Evolutionary conservation across 2,888 invertebrate genomes (phyloP).

Genomic region (Caenorhabditis uteleia): DNA sequence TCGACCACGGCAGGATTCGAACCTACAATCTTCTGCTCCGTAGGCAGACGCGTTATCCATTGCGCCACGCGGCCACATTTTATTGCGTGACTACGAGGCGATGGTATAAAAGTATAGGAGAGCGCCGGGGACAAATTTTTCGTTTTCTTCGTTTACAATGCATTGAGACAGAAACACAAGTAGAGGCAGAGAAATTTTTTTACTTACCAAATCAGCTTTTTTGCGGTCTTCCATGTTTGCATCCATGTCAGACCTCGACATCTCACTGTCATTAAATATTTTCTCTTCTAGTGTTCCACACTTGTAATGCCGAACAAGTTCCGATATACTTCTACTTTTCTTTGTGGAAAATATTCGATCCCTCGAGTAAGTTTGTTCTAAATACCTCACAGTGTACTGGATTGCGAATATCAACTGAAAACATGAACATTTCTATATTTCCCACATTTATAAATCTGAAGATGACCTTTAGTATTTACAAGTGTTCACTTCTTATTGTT

Average conservation of each 20-base stretch:
- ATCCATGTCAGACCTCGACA: slow-evolving; percentile 6
- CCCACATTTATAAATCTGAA: too few relatives aligned
- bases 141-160: too few relatives aligned
- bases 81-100: too few relatives aligned
- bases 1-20: slow-evolving; percentile 65
- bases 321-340: slow-evolving; percentile 16
- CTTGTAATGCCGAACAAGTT: slow-evolving; percentile 42
- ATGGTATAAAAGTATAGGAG: too few relatives aligned
- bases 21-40: slow-evolving; percentile 71
- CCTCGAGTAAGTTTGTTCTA: slow-evolving; percentile 41
- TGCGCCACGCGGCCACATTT: slow-evolving; percentile 60
- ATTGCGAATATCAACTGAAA: slow-evolving; percentile 63
- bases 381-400: slow-evolving; percentile 56
- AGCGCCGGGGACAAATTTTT: too few relatives aligned
- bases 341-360: slow-evolving; percentile 3
- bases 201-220: slow-evolving; percentile 29
- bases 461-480: too few relatives aligned
- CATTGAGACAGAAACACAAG: too few relatives aligned
- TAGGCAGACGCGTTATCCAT: slow-evolving; percentile 70
- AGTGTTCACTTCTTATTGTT: too few relatives aligned
- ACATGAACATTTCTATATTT: not conserved
- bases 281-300: slow-evolving; percentile 54
- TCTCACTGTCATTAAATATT: slow-evolving; percentile 38
- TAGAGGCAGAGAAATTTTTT: too few relatives aligned
- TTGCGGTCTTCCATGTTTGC: slow-evolving; percentile 9